Conservation (phyloP, 2,113 vertebrate genomes). For the Gracilinanus agilis region DNA sequence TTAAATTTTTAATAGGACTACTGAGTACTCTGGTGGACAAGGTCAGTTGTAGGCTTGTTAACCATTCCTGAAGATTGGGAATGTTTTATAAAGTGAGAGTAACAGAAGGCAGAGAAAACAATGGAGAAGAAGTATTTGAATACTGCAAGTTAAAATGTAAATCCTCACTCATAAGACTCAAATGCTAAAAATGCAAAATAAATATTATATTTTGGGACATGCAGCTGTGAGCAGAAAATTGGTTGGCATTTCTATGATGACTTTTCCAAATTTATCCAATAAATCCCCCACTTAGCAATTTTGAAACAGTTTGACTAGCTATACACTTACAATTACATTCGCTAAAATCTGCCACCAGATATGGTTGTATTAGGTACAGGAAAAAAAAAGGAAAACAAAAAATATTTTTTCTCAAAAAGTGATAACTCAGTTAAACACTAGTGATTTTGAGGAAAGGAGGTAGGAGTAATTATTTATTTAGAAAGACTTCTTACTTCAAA, state of each 20-base stretch:
- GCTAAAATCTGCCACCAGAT: neutral
- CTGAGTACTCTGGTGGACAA: conserved; percentile 44
- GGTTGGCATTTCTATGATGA: neutral
- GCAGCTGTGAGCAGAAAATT: neutral
- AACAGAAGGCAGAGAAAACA: conserved; percentile 74
- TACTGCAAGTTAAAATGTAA: neutral
- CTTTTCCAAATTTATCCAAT: neutral
- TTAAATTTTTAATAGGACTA: conserved; percentile 79
- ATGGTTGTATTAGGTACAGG: neutral
- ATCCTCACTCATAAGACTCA: neutral
- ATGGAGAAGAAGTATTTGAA: conserved; percentile 60
- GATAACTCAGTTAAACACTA: neutral
- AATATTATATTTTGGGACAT: neutral
- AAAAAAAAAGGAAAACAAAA: neutral
- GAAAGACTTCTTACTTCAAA: conserved; percentile 16
- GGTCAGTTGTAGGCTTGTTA: conserved; percentile 71
- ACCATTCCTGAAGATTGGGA: conserved; percentile 67
- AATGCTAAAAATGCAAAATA: conserved; percentile 44
- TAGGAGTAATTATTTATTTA: conserved; percentile 1
- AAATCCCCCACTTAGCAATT: neutral
- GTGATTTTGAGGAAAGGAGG: neutral
- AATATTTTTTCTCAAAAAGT: neutral
- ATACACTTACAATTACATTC: neutral
- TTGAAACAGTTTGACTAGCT: neutral
- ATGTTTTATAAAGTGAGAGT: conserved; percentile 78